phyloP scores from a whole-genome alignment of 2,888 invertebrate genomes.

The Melikaiella ostensackeni region DNA sequence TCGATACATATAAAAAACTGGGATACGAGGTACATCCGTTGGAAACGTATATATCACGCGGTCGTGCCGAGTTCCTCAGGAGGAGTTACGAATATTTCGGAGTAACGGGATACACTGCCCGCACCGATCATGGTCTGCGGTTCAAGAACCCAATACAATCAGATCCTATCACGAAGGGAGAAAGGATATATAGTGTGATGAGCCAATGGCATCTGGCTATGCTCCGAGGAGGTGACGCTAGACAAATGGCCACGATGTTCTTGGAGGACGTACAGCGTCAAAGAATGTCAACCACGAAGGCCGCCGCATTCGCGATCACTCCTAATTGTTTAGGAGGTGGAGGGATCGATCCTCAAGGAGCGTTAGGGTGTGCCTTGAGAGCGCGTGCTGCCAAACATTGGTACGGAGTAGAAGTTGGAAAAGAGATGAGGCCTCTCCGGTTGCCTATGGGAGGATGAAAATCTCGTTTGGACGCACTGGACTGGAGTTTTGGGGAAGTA shows the following conservation, averaged over 20 bases:
- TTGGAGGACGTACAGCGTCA: background rate
- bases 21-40: background rate
- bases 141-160: background rate
- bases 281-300: background rate
- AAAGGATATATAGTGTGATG: background rate
- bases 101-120: background rate
- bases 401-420: background rate
- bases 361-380: no score
- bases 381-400: background rate
- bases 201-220: background rate
- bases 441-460: background rate
- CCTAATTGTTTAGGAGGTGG: background rate
- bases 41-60: background rate
- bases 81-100: background rate
- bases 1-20: background rate
- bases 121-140: background rate
- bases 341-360: no score
- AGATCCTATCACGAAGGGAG: background rate
- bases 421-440: background rate
- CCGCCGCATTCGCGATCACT: background rate
- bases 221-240: background rate
- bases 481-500: no score
- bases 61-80: background rate
- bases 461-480: rapidly evolving
- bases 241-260: background rate